phyloP scores from a whole-genome alignment of 2,888 invertebrate genomes.

The Ditula angustiorana region DNA sequence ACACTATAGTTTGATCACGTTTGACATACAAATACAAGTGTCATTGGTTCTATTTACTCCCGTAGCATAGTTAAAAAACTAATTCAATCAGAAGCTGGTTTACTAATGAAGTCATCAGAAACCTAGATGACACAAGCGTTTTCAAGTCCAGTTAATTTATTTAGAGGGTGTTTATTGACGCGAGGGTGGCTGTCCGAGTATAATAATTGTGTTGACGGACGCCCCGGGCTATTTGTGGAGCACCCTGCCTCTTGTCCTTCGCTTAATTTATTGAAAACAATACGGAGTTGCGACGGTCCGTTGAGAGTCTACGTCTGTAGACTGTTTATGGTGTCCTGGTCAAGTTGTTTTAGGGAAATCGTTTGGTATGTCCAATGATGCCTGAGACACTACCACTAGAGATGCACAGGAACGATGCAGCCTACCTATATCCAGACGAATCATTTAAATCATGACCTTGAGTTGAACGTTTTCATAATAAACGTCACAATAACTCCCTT shows the following conservation, averaged over 20 bases:
- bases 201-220: slow-evolving; percentile 85
- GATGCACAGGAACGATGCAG: too few species aligned
- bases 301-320: slow-evolving; percentile 40
- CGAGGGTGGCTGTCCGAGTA: slow-evolving; percentile 82
- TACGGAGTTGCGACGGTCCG: slow-evolving; percentile 46
- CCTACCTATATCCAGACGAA: too few species aligned
- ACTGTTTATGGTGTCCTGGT: slow-evolving; percentile 21
- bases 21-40: too few species aligned
- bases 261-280: slow-evolving; percentile 85
- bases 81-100: too few species aligned
- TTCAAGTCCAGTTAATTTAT: slow-evolving; percentile 80
- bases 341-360: slow-evolving; percentile 28
- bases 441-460: too few species aligned
- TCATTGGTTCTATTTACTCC: too few species aligned
- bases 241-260: slow-evolving; percentile 69
- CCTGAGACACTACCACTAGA: too few species aligned
- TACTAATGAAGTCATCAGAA: slow-evolving; percentile 11
- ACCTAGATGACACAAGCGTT: slow-evolving; percentile 50
- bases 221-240: slow-evolving; percentile 75
- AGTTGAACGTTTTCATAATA: too few species aligned
- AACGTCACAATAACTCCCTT: too few species aligned
- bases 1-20: too few species aligned
- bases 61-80: too few species aligned
- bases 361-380: neutral
- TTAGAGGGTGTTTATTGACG: slow-evolving; percentile 80